Percentiles rank a stretch among this genome's conserved stretches.
These are phyloP conservation scores for Lordiphosa clarofinis DNA, from an alignment of 1,140 invertebrate genomes.

Conservation along the genomic window DNA sequence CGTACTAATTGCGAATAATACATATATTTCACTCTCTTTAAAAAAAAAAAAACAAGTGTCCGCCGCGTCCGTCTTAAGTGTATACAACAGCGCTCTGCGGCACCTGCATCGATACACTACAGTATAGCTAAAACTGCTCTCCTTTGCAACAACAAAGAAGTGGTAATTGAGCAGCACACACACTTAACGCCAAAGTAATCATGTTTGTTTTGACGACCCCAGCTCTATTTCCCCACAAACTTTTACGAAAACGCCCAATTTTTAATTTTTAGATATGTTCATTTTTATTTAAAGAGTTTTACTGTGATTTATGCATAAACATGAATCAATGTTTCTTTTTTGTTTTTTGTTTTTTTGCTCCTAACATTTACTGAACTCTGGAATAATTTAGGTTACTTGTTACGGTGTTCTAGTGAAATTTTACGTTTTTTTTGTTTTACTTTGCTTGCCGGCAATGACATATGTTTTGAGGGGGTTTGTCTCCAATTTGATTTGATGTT, in stretches of 20 bases:
- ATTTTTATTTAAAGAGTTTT: constrained; percentile 76
- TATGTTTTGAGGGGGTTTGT: constrained; percentile 17
- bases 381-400: constrained; percentile 48
- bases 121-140: no score
- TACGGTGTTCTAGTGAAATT: constrained; percentile 52
- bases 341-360: constrained; percentile 37
- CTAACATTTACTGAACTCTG: constrained; percentile 61
- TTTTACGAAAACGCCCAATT: constrained; percentile 4
- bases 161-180: no score
- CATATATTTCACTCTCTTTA: no score
- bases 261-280: constrained; percentile 74
- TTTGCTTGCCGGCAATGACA: constrained; percentile 34
- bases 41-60: no score
- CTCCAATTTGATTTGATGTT: constrained; percentile 39
- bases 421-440: constrained; percentile 29
- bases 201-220: no score
- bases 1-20: no score
- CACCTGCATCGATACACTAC: no score
- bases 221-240: background rate
- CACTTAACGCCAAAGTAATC: no score
- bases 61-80: no score
- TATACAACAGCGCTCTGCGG: no score
- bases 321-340: constrained; percentile 45
- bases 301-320: constrained; percentile 71
- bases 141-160: no score